phyloP scores from a whole-genome alignment of 2,888 invertebrate species.

The Drosophila ustulata region DNA sequence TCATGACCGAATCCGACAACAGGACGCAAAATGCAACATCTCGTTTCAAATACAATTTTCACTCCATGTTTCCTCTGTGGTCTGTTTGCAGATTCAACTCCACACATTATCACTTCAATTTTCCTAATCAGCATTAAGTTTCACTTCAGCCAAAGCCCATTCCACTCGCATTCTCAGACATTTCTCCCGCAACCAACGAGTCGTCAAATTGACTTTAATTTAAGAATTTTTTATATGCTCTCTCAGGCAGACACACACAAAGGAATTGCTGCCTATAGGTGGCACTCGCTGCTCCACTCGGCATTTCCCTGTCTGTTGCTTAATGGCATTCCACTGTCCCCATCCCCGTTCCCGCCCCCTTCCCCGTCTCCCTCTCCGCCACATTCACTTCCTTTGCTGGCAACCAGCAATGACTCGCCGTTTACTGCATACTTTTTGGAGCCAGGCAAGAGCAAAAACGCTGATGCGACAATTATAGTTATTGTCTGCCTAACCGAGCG shows the following conservation, averaged over 20 bases:
- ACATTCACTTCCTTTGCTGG: not conserved
- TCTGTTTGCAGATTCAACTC: conserved; percentile 3
- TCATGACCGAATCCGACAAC: not conserved
- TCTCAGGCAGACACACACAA: conserved; percentile 24
- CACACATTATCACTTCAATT: conserved; percentile 62
- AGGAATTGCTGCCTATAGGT: conserved; percentile 54
- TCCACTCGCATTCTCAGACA: conserved; percentile 19
- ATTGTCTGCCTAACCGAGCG: conserved; percentile 71
- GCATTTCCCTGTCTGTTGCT: conserved; percentile 46
- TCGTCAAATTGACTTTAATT: conserved; percentile 74
- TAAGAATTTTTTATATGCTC: conserved; percentile 64
- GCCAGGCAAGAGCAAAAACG: conserved; percentile 55
- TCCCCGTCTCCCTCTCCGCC: not conserved
- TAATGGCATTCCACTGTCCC: conserved; percentile 53
- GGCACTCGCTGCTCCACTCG: conserved; percentile 31
- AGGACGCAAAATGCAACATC: not conserved
- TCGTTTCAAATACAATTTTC: not conserved
- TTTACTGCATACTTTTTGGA: conserved; percentile 66
- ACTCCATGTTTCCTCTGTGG: not conserved
- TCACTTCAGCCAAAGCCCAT: conserved; percentile 39
- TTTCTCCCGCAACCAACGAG: conserved; percentile 44
- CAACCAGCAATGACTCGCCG: conserved; percentile 52
- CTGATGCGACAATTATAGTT: conserved; percentile 80
- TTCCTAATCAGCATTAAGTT: conserved; percentile 68
- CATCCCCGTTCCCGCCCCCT: not conserved